These are phyloP conservation scores for Cosmorhoe ocellata DNA, from an alignment of 2,888 invertebrate genomes.

Conservation along the genomic window DNA sequence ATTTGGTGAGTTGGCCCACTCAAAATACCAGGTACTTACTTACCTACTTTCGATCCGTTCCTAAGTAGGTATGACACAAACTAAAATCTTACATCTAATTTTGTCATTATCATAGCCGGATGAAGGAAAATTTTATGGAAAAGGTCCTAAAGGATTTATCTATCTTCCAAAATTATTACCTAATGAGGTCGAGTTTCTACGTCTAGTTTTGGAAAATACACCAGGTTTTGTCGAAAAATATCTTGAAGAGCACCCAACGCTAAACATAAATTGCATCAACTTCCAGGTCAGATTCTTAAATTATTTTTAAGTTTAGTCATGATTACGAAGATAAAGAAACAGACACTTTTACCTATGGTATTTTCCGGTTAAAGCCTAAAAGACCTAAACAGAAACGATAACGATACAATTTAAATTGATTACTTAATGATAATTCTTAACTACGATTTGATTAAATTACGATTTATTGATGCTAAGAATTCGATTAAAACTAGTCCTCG, in stretches of 20 bases:
- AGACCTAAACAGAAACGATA: too few species aligned
- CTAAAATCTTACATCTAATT: too few species aligned
- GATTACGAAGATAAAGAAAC: slow-evolving; percentile 31
- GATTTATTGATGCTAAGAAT: too few species aligned
- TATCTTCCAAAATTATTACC: slow-evolving; percentile 77
- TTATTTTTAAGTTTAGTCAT: slow-evolving; percentile 24
- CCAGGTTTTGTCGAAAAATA: slow-evolving; percentile 67
- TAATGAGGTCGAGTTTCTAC: slow-evolving; percentile 77
- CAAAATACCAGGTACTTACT: too few species aligned
- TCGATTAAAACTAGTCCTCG: too few species aligned
- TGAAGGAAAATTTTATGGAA: slow-evolving; percentile 24
- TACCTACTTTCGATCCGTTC: slow-evolving; percentile 1
- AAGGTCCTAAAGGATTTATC: slow-evolving; percentile 47
- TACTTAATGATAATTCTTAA: too few species aligned
- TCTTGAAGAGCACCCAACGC: slow-evolving; percentile 61
- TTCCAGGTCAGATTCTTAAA: slow-evolving; percentile 67
- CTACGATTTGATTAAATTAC: too few species aligned
- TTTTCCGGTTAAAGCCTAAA: too few species aligned
- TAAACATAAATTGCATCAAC: slow-evolving; percentile 83
- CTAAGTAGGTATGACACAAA: neutral
- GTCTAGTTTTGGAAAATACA: slow-evolving; percentile 72
- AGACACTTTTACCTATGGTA: slow-evolving; percentile 36
- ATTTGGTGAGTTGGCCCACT: slow-evolving; percentile 34
- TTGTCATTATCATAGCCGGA: slow-evolving; percentile 24
- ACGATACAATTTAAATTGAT: too few species aligned